Evolutionary conservation across 2,797 vertebrate species (phyloP).

Genomic region (Helostoma temminkii): DNA sequence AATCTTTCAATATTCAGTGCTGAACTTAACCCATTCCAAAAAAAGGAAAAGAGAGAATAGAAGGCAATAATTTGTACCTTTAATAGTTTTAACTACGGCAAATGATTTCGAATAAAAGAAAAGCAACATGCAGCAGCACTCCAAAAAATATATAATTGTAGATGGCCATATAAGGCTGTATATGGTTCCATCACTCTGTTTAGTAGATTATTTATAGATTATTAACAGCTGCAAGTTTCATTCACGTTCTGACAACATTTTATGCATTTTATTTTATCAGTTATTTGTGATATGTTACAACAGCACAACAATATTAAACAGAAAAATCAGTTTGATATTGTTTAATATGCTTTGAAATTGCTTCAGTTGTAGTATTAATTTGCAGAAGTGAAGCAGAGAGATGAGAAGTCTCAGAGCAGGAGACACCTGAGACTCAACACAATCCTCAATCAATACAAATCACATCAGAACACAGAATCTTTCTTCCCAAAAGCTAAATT

Average conservation of each 20-base stretch:
- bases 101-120: constrained; percentile 48
- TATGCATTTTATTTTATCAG: not conserved
- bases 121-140: not conserved
- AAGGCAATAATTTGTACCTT: not conserved
- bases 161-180: constrained; percentile 26
- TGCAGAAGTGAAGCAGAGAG: constrained; percentile 9
- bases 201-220: not conserved
- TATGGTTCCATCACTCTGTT: constrained; percentile 17
- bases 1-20: not conserved
- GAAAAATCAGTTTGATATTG: too few species aligned
- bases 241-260: not conserved
- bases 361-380: constrained; percentile 29
- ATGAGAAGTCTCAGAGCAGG: constrained; percentile 31
- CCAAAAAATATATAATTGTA: constrained; percentile 41
- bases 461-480: constrained; percentile 42
- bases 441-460: constrained; percentile 55
- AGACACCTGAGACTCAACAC: constrained; percentile 48
- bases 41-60: not conserved
- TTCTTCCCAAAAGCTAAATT: constrained; percentile 30
- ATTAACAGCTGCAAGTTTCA: not conserved
- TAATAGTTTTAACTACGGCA: constrained; percentile 36
- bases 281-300: not conserved
- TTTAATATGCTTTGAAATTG: constrained; percentile 13
- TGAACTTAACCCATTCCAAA: constrained; percentile 4
- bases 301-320: not conserved